Base-by-base conservation (phyloP, 2,888 invertebrate genomes). In the Rhingia campestris region DNA sequence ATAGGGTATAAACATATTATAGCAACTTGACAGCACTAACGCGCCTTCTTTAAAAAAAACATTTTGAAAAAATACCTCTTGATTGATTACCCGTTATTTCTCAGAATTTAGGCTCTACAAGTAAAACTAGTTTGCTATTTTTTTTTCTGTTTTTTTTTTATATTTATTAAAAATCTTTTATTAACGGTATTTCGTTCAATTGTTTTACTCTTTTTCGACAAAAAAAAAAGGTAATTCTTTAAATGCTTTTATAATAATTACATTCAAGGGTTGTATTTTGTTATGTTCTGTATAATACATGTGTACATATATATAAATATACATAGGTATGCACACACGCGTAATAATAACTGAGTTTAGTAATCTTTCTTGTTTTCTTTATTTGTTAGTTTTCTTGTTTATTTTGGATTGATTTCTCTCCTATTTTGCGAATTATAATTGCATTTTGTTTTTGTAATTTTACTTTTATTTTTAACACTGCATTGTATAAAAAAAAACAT, bases 111-210 rank as follows among this genome's bases (percentile, higher is more conserved):
- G n/a, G n/a, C n/a, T n/a, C n/a, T n/a, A n/a, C n/a, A n/a, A n/a
- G n/a, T n/a, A n/a, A n/a, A n/a, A n/a, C n/a, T n/a, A n/a, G n/a
- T n/a, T n/a, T n/a, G n/a, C n/a, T n/a, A n/a, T n/a, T n/a, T n/a
- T n/a, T n/a, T n/a, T n/a, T n/a, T n/a, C n/a, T n/a, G n/a, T n/a
- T n/a, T n/a, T n/a, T n/a, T 22, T 22, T 22, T 2, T 22, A 49
- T 12, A 4, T 59, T 58, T 70, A 70, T 59, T 53, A 73, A 63
- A 73, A 53, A 73, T 73, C 61, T 59, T 32, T 32, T 73, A 22
- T 54, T 63, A 63, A 73, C 63, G 53, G 45, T 54, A 73, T 63
- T 64, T 74, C 58, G 64, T 64, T 66, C 64, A 74, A 53, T 66
- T 66, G 66, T 64, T 59, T 74, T 47, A 66, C 66, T 74, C n/a